These are phyloP conservation scores for Sporophila hypoxantha DNA, from an alignment of 2,113 vertebrate species.

Conservation along the genomic window DNA sequence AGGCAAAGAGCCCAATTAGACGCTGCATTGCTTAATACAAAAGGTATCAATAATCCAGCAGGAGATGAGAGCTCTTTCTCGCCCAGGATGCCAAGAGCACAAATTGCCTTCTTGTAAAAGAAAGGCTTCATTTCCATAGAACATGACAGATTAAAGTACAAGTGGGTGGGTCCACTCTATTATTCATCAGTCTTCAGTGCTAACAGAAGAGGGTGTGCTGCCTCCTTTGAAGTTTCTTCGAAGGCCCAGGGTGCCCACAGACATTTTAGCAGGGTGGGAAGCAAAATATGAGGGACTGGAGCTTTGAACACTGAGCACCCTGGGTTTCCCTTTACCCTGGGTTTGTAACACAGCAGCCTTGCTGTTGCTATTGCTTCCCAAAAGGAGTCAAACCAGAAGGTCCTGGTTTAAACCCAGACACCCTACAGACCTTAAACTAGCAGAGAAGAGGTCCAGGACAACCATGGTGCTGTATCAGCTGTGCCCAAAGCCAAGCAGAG, in stretches of 20 bases:
- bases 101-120: conserved; percentile 53
- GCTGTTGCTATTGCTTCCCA: background rate
- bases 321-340: accelerated
- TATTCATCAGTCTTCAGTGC: conserved; percentile 48
- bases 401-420: background rate
- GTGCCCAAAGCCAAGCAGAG: background rate
- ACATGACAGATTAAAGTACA: conserved; percentile 48
- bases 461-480: background rate
- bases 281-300: background rate
- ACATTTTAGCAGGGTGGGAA: background rate
- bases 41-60: conserved; percentile 42
- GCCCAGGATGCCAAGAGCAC: conserved; percentile 2
- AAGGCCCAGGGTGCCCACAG: conserved; percentile 28
- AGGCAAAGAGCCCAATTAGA: background rate
- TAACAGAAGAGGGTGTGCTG: conserved; percentile 14
- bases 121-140: conserved; percentile 55
- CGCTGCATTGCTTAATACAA: background rate
- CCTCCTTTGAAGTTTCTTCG: conserved; percentile 32
- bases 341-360: background rate
- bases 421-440: background rate
- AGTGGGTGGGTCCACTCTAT: conserved; percentile 59
- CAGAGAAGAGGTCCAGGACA: background rate
- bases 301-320: accelerated
- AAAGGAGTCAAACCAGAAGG: background rate
- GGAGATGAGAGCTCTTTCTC: conserved; percentile 16